These are phyloP conservation scores for Trypoxylon attenuatum DNA, from an alignment of 2,888 invertebrate species.

Conservation along the genomic window DNA sequence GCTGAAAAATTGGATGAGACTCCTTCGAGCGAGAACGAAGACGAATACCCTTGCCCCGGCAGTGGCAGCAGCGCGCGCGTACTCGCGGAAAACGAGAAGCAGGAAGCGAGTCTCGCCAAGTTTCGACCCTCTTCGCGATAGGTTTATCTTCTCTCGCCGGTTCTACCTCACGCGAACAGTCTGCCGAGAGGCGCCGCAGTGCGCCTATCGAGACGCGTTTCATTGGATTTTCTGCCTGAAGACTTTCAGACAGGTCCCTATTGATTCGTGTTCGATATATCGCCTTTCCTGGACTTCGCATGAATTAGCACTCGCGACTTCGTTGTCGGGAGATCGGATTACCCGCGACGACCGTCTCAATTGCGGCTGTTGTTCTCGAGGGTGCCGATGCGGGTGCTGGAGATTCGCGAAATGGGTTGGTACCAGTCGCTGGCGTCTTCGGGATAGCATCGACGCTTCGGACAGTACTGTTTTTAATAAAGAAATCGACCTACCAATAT, in stretches of 20 bases:
- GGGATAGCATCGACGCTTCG: conserved; percentile 25
- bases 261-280: conserved; percentile 65
- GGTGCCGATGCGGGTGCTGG: conserved; percentile 23
- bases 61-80: background rate
- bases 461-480: conserved; percentile 20
- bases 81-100: conserved; percentile 6
- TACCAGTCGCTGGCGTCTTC: conserved; percentile 1
- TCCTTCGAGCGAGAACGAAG: conserved; percentile 36
- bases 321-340: conserved; percentile 50
- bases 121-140: conserved; percentile 30
- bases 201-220: conserved; percentile 65
- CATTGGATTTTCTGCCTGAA: conserved; percentile 69
- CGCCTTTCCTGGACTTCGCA: conserved; percentile 61
- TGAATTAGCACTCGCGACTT: conserved; percentile 60
- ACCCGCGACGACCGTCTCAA: conserved; percentile 41
- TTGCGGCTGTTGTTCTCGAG: conserved; percentile 44
- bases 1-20: conserved; percentile 61
- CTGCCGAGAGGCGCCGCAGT: conserved; percentile 65
- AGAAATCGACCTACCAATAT: background rate
- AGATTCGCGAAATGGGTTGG: conserved; percentile 31
- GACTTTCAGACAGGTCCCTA: conserved; percentile 67
- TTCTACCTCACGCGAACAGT: conserved; percentile 35
- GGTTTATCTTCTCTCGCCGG: conserved; percentile 29
- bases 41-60: conserved; percentile 43
- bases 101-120: conserved; percentile 2